Evolutionary conservation across 2,113 vertebrate genomes (phyloP), one percentile per base, ranked within the genome.

Genomic region (Ailurus styani): DNA sequence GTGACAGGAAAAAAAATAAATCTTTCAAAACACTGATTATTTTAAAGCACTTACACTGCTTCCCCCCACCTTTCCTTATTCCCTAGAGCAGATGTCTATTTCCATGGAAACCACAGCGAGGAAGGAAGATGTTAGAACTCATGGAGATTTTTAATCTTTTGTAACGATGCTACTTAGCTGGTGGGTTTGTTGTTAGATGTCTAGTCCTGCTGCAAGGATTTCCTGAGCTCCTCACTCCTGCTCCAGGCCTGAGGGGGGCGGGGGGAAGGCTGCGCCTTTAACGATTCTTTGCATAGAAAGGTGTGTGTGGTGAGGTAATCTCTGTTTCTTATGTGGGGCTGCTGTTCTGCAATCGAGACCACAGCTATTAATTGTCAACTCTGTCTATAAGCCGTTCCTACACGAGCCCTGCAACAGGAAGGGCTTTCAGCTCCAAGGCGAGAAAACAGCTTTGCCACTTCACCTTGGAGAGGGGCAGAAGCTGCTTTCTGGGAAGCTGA

Each of bases 81-180:
- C 97, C 95, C 95, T 84, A 87, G 97, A 98, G 98, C 98, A 98
- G 98, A 98, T 97, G 98, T 98, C 98, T 99, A 98, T 99, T 99
- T 99, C 99, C 98, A 99, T 99, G 99, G 99, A 98, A 99, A 99
- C 99, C 98, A 98, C 93, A 98, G 98, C 98, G 93, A 98, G 98
- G 54, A 94, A 37, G 42, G 2, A 97, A 98, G 98, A 98, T 98
- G 97, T 98, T 97, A 54, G 98, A 98, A 97, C 0, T 98, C 98
- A 97, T 97, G 98, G 95, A 97, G 98, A 96, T 98, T 98, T 96
- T 96, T 86, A 84, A 97, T 98, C 88, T 91, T 97, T 98, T 91
- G 55, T 90, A 98, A 86, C 2, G 2, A 96, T 90, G 95, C 64
- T 34, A 54, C 85, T 96, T 94, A 75, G 90, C 64, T 98, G 91